Evolutionary conservation across 2,113 vertebrate species (phyloP), one percentile per base, ranked within the genome.

Genomic region (Tetraodon nigroviridis): DNA sequence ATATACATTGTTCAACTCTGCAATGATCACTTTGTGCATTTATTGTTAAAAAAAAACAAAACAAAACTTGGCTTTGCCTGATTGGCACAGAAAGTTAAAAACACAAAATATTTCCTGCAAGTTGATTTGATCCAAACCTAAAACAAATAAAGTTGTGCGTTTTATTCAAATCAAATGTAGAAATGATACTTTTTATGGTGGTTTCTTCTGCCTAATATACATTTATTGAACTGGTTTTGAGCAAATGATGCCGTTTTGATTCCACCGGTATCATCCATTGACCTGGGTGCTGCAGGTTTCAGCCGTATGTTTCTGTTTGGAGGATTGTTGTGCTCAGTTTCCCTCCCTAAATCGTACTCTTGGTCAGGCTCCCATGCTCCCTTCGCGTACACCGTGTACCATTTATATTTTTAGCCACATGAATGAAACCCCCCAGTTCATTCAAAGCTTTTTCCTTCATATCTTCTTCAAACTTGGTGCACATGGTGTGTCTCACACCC

Each of bases 401-500:
- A 8, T 22, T 71, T 72, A 79, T 78, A 78, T 78, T 85, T 80
- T 77, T 80, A 63, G 67, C 60, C 47, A 40, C 69, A 58, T 84
- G 67, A 83, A 84, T 80, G 80, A 80, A 81, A 51, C 47, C 41
- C 29, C 55, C 44, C 56, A 45, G 56, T 70, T 46, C 71, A 75
- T 80, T 73, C 72, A 84, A 56, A 61, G 66, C 64, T 61, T 83
- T 48, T 69, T 78, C 56, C 66, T 70, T 78, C 70, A 64, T 60
- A 75, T 78, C 64, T 56, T 82, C 82, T 83, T 84, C 75, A 84
- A 86, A 89, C 73, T 88, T 80, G 16, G 76, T 86, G 84, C 86
- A 88, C 86, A 85, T 86, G 80, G 83, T 79, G 51, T 45, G 37
- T 75, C 69, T 69, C 75, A 64, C 79, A 62, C 58, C 79, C 77